Evolutionary conservation across 37 sponge, comb jelly and placozoan genomes (phyloP), one percentile per base, ranked within the genome.

Genomic region (Spongilla lacustris): DNA sequence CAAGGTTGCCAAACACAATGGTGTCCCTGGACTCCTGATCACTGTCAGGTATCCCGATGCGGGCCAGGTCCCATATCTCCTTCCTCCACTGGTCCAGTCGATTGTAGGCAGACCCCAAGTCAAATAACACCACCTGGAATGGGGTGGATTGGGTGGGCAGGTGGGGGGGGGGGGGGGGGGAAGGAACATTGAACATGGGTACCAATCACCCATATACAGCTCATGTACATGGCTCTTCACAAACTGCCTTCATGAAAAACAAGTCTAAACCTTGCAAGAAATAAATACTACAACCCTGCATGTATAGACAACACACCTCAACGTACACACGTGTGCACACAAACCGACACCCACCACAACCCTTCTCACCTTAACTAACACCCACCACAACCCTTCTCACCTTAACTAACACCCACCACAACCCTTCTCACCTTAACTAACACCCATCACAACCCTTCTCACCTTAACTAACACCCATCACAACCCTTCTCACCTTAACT

Each of bases 21-120:
- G 85, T 88, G 50, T 98, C 89, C 13, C 80, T 41, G 30, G 86
- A 41, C 74, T 96, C 97, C 28, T 74, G 83, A 88, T 98, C 99
- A 30, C 32, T 24, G 23, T 92, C 93, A 19, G 93, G 97, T 74
- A 91, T 78, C 17, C 90, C 91, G 37, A 88, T 38, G 76, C 93
- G 95, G 29, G 85, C 71, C 49, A 89, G 87, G 48, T 98, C 96
- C 92, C 95, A 98, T 30, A 98, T 74, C 33, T 98, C 99, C 68
- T 68, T 84, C 50, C 85, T 85, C 99, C 97, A 97, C n/a, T 75
- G 86, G 71, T 81, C 82, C 36, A 93, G 90, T 21, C 88, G 77
- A 73, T 67, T 81, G 81, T 89, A 94, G 31, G 94, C 78, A 28
- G 92, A 90, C 34, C 91, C 91, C 27, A 98, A 75, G 82, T 96